These are phyloP conservation scores for Magallana nippona DNA, from an alignment of 2,888 invertebrate species.

Conservation along the genomic window DNA sequence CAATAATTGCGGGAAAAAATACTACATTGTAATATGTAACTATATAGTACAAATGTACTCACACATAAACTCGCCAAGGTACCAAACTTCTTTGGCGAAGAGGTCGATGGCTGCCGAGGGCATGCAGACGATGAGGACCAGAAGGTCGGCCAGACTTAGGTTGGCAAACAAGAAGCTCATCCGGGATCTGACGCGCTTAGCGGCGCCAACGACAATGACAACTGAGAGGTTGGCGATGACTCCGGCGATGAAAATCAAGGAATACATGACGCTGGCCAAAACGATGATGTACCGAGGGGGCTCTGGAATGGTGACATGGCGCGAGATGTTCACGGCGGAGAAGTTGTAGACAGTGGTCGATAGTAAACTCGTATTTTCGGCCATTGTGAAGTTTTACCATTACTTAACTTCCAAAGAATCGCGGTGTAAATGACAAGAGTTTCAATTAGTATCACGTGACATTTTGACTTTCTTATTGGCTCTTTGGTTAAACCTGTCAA, in stretches of 20 bases:
- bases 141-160: conserved; percentile 64
- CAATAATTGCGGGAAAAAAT: too few species aligned
- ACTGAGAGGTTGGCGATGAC: conserved; percentile 62
- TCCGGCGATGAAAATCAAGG: conserved; percentile 62
- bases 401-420: neutral
- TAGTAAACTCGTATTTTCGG: neutral
- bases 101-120: conserved; percentile 64
- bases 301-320: conserved; percentile 48
- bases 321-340: neutral
- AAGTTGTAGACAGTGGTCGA: neutral
- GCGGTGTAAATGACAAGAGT: neutral
- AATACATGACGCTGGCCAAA: conserved; percentile 57
- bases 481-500: neutral
- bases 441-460: neutral
- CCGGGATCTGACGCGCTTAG: conserved; percentile 58
- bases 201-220: conserved; percentile 54
- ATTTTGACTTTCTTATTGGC: neutral
- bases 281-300: conserved; percentile 58
- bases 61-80: conserved; percentile 67
- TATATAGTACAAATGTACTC: conserved; percentile 50
- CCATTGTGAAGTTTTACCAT: neutral
- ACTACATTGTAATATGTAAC: too few species aligned
- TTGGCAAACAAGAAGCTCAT: conserved; percentile 63
- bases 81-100: conserved; percentile 63
- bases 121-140: conserved; percentile 63